A percentile compares a stretch with the other conserved stretches of the same genome.
Conservation (phyloP, 2,113 vertebrate species). For the Pristiophorus japonicus region DNA sequence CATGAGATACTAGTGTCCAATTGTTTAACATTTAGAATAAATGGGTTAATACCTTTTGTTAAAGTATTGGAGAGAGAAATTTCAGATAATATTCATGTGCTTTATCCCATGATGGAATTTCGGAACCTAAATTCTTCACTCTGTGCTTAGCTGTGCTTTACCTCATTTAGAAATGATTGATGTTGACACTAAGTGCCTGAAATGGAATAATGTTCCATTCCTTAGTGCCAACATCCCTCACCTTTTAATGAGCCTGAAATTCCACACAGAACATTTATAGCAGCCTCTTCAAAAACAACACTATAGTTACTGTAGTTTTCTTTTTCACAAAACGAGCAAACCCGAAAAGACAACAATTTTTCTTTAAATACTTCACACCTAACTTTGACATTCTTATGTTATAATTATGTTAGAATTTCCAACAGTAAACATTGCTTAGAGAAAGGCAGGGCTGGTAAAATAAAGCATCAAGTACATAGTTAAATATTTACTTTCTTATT, state of each 20-base stretch:
- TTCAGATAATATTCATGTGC: not conserved
- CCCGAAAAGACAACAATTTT: not conserved
- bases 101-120: not conserved
- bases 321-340: not conserved
- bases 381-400: not conserved
- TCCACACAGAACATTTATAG: not conserved
- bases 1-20: not conserved
- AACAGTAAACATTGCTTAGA: not conserved
- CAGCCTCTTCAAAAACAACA: not conserved
- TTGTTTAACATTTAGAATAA: not conserved
- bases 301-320: not conserved
- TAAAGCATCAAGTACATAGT: constrained; percentile 1
- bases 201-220: not conserved
- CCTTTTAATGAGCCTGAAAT: not conserved
- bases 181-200: not conserved
- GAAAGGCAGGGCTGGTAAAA: not conserved
- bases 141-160: not conserved
- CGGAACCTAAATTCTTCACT: not conserved
- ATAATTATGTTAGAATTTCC: not conserved
- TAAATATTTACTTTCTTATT: constrained; percentile 31
- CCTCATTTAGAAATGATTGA: constrained; percentile 9
- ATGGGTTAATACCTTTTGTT: not conserved
- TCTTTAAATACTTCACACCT: not conserved
- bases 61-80: not conserved
- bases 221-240: not conserved